Base-by-base conservation (phyloP, 1,140 invertebrate species). In the Polyergus mexicanus region DNA sequence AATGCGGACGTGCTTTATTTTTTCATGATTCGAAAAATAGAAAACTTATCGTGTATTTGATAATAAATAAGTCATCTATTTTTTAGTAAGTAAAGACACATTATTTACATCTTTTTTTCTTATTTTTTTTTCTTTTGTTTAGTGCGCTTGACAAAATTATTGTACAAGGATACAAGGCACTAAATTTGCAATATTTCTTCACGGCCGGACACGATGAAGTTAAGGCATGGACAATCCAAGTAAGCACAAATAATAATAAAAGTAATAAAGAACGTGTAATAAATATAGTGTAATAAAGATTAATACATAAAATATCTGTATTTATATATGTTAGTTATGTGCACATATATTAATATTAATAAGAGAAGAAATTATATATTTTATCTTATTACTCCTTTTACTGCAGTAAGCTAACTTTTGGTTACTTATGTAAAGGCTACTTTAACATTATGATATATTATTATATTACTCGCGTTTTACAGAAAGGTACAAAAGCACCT, bases 141-240 rank as follows among this genome's bases (percentile, higher is more conserved):
- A 98, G 98, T 95, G 97, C 98, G 51, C 95, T 99, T 90, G 98
- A 99, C 88, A 99, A 99, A 95, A 99, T 99, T 85, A 99, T 99
- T 88, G 96, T 99, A 0, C 98, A 98, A 93, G 99, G 99, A 65
- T 99, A 99, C 96, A 99, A 99, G 94, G 97, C 98, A 5, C 95
- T 99, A 32, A 98, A 99, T 90, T 95, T 99, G 66, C 97, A 98
- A 92, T 99, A 99, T 94, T 99, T 99, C 96, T 99, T 99, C 95
- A 99, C 99, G 7, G 96, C 97, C 35, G 99, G 99, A 13, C 96
- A 97, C 71, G 99, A 99, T 95, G 99, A 99, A 96, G 99, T 99
- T 0, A 99, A 99, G 95, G 99, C 99, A 10, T 99, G 99, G 99
- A 99, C 99, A 2, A 98, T 99, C 94, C 99, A 99, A 97, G 98